Evolutionary conservation across 2,797 vertebrate genomes (phyloP).

Genomic region (Gila robusta): DNA sequence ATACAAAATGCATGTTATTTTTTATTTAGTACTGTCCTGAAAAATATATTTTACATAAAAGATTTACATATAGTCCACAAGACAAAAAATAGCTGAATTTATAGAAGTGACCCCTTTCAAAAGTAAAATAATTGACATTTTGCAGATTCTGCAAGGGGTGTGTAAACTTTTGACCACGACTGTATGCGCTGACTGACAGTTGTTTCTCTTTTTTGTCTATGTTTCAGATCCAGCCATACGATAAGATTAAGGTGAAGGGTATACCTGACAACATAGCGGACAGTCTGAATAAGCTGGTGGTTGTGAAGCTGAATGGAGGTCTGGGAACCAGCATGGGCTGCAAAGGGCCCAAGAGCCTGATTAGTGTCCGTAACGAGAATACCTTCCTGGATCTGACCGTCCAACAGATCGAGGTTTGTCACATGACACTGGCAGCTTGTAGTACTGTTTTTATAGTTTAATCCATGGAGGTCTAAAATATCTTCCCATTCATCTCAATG

Average conservation of each 20-base stretch:
- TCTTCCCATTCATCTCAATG: background rate
- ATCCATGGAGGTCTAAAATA: background rate
- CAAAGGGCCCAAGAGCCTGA: slow-evolving; percentile 97
- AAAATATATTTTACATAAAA: too few relatives aligned
- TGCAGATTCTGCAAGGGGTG: too few relatives aligned
- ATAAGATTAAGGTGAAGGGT: slow-evolving; percentile 89
- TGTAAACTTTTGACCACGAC: too few relatives aligned
- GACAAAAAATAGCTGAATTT: too few relatives aligned
- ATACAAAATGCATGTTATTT: too few relatives aligned
- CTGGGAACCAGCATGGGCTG: slow-evolving; percentile 99
- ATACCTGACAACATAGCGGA: slow-evolving; percentile 88
- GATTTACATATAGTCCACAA: too few relatives aligned
- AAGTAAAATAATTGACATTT: too few relatives aligned
- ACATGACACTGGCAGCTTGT: background rate
- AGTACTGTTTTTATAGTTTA: too few relatives aligned
- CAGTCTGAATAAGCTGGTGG: slow-evolving; percentile 93
- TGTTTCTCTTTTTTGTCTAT: background rate
- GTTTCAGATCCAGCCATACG: slow-evolving; percentile 93
- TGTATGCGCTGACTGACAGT: background rate
- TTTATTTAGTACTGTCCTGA: too few relatives aligned
- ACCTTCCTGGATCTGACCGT: slow-evolving; percentile 98
- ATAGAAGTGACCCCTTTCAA: too few relatives aligned
- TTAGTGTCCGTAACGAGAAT: slow-evolving; percentile 97
- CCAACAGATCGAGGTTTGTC: slow-evolving; percentile 94
- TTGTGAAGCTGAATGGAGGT: slow-evolving; percentile 97